A percentile compares a stretch with the other conserved stretches of the same genome.
Conservation (phyloP, 2,113 vertebrate species). For the Ahaetulla prasina region DNA sequence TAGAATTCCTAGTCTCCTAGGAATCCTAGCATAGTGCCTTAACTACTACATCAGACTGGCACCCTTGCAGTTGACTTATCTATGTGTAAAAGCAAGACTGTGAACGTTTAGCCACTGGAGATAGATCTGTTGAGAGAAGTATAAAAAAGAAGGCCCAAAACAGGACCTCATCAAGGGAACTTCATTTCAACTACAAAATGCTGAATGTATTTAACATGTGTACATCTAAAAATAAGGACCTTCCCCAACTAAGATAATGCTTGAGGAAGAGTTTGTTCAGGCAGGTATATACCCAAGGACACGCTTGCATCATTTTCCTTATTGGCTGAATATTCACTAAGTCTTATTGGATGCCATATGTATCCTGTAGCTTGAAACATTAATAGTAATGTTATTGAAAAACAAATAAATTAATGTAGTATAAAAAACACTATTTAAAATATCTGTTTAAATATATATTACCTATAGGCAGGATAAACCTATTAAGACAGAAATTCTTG, state of each 20-base stretch:
- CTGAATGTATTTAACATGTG: background rate
- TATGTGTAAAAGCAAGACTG: background rate
- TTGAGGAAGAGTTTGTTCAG: background rate
- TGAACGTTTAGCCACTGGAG: background rate
- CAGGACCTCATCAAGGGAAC: background rate
- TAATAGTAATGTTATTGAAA: background rate
- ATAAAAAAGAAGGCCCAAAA: background rate
- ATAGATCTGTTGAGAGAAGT: background rate
- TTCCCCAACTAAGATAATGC: background rate
- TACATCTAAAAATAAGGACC: background rate
- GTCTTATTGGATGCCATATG: background rate
- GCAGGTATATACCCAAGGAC: background rate
- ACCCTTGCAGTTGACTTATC: background rate
- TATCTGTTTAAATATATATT: background rate
- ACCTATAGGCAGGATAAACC: background rate
- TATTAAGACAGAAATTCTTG: background rate
- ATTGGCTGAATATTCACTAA: background rate
- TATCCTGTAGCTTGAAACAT: background rate
- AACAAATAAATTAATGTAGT: background rate
- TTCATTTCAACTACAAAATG: background rate
- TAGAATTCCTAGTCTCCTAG: background rate
- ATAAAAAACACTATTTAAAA: background rate
- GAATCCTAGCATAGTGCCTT: background rate
- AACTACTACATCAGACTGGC: background rate
- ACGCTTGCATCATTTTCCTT: background rate